These are phyloP conservation scores for Spisula solida DNA, from an alignment of 2,888 invertebrate genomes.

Conservation along the genomic window DNA sequence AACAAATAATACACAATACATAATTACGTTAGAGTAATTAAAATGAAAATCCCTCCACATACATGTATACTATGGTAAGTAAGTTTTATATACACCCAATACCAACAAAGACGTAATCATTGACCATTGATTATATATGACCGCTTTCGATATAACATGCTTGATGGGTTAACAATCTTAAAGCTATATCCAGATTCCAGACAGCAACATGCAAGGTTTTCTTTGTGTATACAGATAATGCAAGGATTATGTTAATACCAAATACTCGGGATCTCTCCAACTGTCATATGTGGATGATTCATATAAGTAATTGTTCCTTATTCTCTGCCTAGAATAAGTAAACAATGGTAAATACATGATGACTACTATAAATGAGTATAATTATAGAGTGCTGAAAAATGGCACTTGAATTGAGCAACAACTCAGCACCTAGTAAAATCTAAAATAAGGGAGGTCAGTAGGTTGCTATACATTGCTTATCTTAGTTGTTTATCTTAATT, in stretches of 20 bases:
- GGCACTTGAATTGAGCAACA: no score
- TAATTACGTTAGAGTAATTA: no score
- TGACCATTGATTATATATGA: neutral
- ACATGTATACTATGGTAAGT: neutral
- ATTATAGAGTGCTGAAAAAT: no score
- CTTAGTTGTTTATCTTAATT: no score
- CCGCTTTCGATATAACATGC: neutral
- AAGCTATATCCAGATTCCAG: slow-evolving; percentile 3
- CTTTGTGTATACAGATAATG: neutral
- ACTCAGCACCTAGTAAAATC: no score
- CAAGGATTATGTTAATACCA: slow-evolving; percentile 29
- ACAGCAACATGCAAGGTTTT: slow-evolving; percentile 15
- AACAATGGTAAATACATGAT: neutral
- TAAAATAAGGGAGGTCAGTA: no score
- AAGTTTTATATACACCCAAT: neutral
- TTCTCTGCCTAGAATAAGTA: slow-evolving; percentile 33
- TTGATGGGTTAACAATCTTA: neutral
- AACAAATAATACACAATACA: neutral
- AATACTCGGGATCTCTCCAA: slow-evolving; percentile 39
- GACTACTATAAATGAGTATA: neutral
- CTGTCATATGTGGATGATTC: slow-evolving; percentile 43
- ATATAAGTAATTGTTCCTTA: slow-evolving; percentile 42
- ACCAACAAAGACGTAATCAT: neutral
- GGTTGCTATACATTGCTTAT: no score
- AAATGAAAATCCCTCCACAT: neutral